Conservation (phyloP, 2,113 vertebrate genomes). For the Oreochromis aureus region DNA sequence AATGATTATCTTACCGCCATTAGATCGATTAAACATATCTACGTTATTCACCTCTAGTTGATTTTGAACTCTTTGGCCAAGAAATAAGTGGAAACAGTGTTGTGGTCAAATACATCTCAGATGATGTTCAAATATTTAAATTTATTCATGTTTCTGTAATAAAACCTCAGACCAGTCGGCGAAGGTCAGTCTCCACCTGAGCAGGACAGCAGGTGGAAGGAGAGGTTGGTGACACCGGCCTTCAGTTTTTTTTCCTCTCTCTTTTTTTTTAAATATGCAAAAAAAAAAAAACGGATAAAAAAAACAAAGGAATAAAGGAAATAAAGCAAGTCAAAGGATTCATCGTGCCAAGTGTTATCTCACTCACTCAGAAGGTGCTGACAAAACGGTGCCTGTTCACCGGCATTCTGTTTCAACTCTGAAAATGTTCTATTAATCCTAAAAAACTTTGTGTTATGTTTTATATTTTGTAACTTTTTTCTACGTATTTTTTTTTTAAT, state of each 20-base stretch:
- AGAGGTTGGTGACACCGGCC: not conserved
- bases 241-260: not conserved
- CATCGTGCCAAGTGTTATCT: slow-evolving; percentile 43
- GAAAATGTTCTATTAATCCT: not conserved
- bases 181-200: slow-evolving; percentile 3
- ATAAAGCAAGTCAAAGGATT: not conserved
- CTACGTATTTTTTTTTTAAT: not conserved
- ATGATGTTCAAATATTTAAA: not conserved
- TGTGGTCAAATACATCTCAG: not conserved
- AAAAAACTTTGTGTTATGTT: slow-evolving; percentile 11
- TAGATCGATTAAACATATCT: not conserved
- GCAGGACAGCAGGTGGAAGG: not conserved
- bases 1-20: not conserved
- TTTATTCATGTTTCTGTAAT: not conserved
- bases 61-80: not conserved
- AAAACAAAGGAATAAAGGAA: not conserved
- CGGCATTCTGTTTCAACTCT: not conserved
- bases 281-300: not conserved
- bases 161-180: not conserved
- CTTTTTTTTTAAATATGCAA: not conserved
- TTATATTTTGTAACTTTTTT: slow-evolving; percentile 31
- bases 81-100: not conserved
- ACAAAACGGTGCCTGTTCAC: not conserved
- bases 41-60: not conserved
- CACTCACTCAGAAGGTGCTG: slow-evolving; percentile 32